phyloP scores from a whole-genome alignment of 2,797 vertebrate species.

The Pagetopsis macropterus region DNA sequence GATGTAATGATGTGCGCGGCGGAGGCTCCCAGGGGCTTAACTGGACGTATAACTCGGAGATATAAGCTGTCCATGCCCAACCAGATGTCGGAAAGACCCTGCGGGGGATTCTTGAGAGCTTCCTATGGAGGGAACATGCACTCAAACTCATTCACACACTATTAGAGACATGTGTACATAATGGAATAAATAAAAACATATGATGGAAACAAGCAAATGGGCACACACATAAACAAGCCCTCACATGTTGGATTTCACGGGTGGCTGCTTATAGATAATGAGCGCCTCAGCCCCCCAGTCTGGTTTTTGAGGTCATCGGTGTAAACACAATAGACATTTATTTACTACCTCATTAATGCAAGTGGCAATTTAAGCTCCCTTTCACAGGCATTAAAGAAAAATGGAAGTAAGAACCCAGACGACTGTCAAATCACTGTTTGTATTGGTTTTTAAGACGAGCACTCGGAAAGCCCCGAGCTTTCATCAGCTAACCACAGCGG shows the following conservation, averaged over 20 bases:
- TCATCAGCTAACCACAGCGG: conserved; percentile 57
- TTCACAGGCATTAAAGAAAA: conserved; percentile 40
- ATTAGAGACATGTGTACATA: conserved; percentile 34
- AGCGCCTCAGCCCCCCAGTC: conserved; percentile 46
- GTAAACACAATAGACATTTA: conserved; percentile 72
- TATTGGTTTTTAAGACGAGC: conserved; percentile 49
- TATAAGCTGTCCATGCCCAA: conserved; percentile 63
- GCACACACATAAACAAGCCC: conserved; percentile 49
- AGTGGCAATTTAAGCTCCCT: conserved; percentile 62
- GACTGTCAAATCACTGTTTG: conserved; percentile 72
- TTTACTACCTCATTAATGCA: conserved; percentile 76
- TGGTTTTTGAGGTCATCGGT: conserved; percentile 72
- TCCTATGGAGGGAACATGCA: conserved; percentile 35
- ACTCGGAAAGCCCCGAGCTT: conserved; percentile 69
- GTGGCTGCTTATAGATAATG: conserved; percentile 68
- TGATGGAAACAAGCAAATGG: conserved; percentile 29
- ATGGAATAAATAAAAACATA: conserved; percentile 56
- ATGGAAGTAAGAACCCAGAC: conserved; percentile 55
- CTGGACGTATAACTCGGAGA: conserved; percentile 62
- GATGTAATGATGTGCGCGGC: conserved; percentile 64
- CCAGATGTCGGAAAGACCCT: conserved; percentile 63
- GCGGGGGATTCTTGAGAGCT: conserved; percentile 40
- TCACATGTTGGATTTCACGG: conserved; percentile 70
- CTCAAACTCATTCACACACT: conserved; percentile 27
- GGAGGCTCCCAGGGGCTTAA: conserved; percentile 59